Evolutionary conservation across 2,888 invertebrate species (phyloP).

Genomic region (Pseudanteris insignis): DNA sequence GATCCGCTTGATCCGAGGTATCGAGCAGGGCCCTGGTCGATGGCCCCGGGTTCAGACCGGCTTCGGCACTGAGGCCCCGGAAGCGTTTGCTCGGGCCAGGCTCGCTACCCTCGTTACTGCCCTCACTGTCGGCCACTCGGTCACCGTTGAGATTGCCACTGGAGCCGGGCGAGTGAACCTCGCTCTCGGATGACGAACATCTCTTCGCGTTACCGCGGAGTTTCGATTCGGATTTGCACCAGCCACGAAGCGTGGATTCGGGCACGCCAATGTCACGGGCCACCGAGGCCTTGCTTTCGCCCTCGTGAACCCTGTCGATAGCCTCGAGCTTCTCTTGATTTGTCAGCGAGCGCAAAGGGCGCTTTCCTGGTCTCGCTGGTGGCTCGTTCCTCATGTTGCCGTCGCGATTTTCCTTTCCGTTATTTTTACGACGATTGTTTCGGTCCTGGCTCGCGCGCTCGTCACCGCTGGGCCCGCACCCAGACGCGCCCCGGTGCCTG

Average conservation of each 20-base stretch:
- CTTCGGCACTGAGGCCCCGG: constrained; percentile 4
- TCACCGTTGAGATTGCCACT: constrained; percentile 45
- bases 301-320: constrained; percentile 83
- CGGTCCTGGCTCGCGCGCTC: constrained; percentile 14
- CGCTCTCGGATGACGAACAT: constrained; percentile 39
- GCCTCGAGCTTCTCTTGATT: constrained; percentile 83
- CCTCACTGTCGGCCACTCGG: constrained; percentile 22
- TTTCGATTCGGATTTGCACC: constrained; percentile 89
- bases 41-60: constrained; percentile 9
- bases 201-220: constrained; percentile 67
- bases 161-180: constrained; percentile 49
- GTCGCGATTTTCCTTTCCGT: constrained; percentile 47
- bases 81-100: constrained; percentile 33
- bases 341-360: constrained; percentile 80
- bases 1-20: constrained; percentile 11
- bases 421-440: constrained; percentile 46
- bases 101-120: constrained; percentile 55
- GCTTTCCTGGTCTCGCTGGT: constrained; percentile 76
- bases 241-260: constrained; percentile 85
- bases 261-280: constrained; percentile 87
- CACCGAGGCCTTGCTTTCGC: constrained; percentile 86
- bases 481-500: constrained; percentile 12
- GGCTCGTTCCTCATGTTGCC: constrained; percentile 67
- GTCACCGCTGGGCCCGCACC: constrained; percentile 42
- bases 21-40: constrained; percentile 11